Conservation (phyloP, 2,888 invertebrate genomes). For the Caenorhabditis angaria region DNA sequence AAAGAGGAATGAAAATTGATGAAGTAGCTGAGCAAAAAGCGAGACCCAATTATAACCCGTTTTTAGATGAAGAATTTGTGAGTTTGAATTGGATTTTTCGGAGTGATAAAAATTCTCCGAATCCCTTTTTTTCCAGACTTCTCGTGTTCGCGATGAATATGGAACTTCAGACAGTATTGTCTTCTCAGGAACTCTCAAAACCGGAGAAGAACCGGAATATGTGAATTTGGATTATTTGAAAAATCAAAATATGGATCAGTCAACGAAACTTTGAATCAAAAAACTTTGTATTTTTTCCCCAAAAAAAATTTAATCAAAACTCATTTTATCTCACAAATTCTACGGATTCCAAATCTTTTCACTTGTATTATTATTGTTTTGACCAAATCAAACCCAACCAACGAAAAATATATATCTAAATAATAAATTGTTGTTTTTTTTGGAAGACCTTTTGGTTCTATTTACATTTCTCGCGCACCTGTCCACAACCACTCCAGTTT, state of each 20-base stretch:
- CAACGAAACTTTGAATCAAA: constrained; percentile 28
- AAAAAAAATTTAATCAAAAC: neutral
- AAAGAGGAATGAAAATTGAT: constrained; percentile 33
- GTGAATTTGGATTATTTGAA: constrained; percentile 50
- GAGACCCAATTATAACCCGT: constrained; percentile 16
- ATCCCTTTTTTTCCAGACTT: constrained; percentile 21
- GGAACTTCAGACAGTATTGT: constrained; percentile 50
- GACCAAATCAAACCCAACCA: no score
- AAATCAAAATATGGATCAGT: constrained; percentile 41
- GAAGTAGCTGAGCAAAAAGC: neutral
- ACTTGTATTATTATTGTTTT: constrained; percentile 12
- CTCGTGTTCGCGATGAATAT: constrained; percentile 32
- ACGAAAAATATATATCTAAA: constrained; percentile 6
- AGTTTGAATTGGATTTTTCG: neutral
- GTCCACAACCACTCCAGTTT: constrained; percentile 1
- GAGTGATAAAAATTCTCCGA: neutral
- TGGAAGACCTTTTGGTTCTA: neutral
- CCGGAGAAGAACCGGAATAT: constrained; percentile 46
- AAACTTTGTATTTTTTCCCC: no score
- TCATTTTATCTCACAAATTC: constrained; percentile 16
- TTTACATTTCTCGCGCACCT: constrained; percentile 2
- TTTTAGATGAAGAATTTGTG: constrained; percentile 33
- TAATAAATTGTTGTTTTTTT: neutral
- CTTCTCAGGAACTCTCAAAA: constrained; percentile 36
- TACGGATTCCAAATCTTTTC: constrained; percentile 22